Evolutionary conservation across 2,113 vertebrate genomes (phyloP), one percentile per base, ranked within the genome.

Genomic region (Sprattus sprattus): DNA sequence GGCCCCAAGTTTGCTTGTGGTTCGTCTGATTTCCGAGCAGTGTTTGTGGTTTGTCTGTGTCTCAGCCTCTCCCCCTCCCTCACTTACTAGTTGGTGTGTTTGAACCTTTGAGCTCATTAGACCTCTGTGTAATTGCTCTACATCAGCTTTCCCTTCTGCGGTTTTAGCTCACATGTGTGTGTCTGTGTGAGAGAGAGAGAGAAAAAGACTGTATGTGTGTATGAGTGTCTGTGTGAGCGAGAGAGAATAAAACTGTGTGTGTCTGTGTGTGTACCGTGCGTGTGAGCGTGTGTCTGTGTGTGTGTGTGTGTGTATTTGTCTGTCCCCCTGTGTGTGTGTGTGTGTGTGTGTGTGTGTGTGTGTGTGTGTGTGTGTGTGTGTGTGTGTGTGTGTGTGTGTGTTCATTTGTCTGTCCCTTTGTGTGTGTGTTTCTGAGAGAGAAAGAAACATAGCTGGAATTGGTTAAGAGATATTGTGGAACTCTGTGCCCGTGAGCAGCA

Each of bases 21-120:
- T 78, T 78, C 13, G 28, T 15, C 2, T 28, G 8, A 25, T 32
- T 78, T 32, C 9, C 15, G 28, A 32, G 71, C 71, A 5, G 2
- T 15, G 71, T 15, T 32, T 78, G 71, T 78, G 71, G 71, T 32
- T 5, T 46, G 22, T 83, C 82, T 64, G 45, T n/a, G 32, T 25
- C 39, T 28, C 44, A 18, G 44, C 18, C 46, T 80, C 45, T 22
- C 13, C 81, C 10, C 54, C 13, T 82, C 39, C 20, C 52, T 82
- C 16, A 75, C n/a, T 50, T 39, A 39, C 28, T 78, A 28, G 18
- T 60, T 44, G 82, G 44, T 83, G 45, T 60, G 39, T 49, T 45
- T 75, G 28, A 64, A 54, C 80, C 80, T 82, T 50, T 57, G 6
- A 67, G 64, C 49, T 86, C 22, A 67, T 81, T 86, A 85, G 49